Base-by-base conservation (phyloP, 2,113 vertebrate species). In the Origma solitaria region DNA sequence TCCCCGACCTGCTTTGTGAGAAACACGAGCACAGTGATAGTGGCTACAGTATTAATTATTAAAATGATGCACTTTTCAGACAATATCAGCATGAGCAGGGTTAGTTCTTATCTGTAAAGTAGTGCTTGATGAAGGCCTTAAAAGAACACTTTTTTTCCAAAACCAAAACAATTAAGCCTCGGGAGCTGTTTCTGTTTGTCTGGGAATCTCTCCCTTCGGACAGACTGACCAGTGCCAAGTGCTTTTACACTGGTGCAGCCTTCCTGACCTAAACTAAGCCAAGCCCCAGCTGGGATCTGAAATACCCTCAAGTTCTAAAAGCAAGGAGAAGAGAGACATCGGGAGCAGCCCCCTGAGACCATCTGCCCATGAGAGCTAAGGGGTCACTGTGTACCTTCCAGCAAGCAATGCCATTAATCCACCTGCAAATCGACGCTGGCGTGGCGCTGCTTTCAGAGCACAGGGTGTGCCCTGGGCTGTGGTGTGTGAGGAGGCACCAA, bases 321-420 rank as follows among this genome's bases (percentile, higher is more conserved):
- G 10, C 28, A 88, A 88, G 72, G 91, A 33, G 53, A 68, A 35
- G 0, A 1, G 61, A 87, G 82, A 56, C 0, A 1, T 8, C 61
- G 53, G n/a, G 53, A 88, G 60, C 65, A 86, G 53, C 62, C 42
- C 51, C 45, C 33, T 14, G 12, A 93, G 81, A 37, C 30, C 35
- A 51, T 13, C 42, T 72, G 56, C 10, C 54, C 68, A 28, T 2
- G 0, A 51, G 62, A 91, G 64, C 83, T 84, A 65, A 91, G 44
- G n/a, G 69, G 28, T 56, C 21, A 16, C 51, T 82, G 70, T 42
- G 91, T n/a, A 91, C 40, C 71, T 89, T 93, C 87, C 69, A 79
- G 75, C 56, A 50, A 47, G 81, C 57, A 57, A 81, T 42, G 60
- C 54, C 68, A 23, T 64, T 56, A 45, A 76, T 51, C 50, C 83